Percentiles rank a stretch among this genome's conserved stretches.
Conservation (phyloP, 1,140 invertebrate species). For the Thalassaphorura encarpata region DNA sequence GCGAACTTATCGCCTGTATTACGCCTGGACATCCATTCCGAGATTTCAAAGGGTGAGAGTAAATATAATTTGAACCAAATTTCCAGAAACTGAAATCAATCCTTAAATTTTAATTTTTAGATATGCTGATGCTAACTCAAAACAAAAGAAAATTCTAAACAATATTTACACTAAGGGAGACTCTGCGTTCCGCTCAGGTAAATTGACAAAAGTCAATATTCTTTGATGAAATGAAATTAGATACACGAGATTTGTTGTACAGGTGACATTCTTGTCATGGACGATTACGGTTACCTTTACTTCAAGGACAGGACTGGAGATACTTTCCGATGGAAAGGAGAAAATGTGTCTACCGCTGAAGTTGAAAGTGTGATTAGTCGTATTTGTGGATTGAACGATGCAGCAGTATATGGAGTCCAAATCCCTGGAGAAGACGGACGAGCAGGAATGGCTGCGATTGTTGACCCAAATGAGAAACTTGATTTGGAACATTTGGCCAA, state of each 20-base stretch:
- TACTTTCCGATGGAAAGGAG: conserved; percentile 81
- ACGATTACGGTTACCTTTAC: conserved; percentile 51
- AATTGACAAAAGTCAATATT: not conserved
- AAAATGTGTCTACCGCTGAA: conserved; percentile 97
- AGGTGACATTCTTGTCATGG: conserved; percentile 51
- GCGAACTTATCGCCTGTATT: conserved; percentile 95
- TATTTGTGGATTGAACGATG: conserved; percentile 71
- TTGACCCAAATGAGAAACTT: conserved; percentile 59
- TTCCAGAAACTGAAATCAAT: not conserved
- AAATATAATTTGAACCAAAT: conserved; percentile 14
- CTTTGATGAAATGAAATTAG: not conserved
- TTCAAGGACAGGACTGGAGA: conserved; percentile 54
- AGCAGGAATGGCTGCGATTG: conserved; percentile 81
- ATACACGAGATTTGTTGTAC: no score
- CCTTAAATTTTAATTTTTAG: conserved; percentile 3
- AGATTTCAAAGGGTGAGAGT: conserved; percentile 61
- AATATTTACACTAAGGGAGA: conserved; percentile 87
- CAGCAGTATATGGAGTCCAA: conserved; percentile 74
- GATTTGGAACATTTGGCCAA: conserved; percentile 53
- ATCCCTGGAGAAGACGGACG: conserved; percentile 46
- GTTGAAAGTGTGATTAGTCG: conserved; percentile 88
- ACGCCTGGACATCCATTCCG: conserved; percentile 64
- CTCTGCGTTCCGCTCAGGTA: conserved; percentile 79
- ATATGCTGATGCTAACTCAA: conserved; percentile 79
- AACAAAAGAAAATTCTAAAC: conserved; percentile 79